These are phyloP conservation scores for Bufo gargarizans DNA, from an alignment of 2,113 vertebrate genomes.

Conservation along the genomic window DNA sequence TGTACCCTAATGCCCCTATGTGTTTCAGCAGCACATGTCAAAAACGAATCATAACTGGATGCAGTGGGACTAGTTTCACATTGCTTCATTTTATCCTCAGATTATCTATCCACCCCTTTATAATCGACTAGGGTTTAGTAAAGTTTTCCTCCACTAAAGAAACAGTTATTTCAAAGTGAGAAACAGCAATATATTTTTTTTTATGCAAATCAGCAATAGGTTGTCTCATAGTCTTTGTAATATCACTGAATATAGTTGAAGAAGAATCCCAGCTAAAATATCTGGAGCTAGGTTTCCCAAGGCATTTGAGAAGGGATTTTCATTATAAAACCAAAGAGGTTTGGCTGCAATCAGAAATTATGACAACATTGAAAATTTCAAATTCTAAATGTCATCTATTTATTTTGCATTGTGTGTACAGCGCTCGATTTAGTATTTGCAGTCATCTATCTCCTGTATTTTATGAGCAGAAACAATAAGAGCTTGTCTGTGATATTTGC, in stretches of 20 bases:
- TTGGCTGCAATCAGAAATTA: not conserved
- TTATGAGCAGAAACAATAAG: conserved; percentile 17
- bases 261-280: not conserved
- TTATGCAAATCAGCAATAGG: not conserved
- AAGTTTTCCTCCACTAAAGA: no score
- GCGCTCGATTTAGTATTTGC: not conserved
- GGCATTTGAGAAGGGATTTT: not conserved
- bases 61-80: no score
- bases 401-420: not conserved
- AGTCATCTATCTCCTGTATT: not conserved
- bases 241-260: not conserved
- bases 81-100: no score
- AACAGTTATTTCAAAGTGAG: no score
- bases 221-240: not conserved
- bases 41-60: no score
- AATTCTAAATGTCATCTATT: not conserved
- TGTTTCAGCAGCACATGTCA: no score
- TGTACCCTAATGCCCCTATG: no score
- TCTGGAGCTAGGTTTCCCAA: not conserved
- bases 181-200: not conserved
- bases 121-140: no score
- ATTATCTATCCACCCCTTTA: no score
- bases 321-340: not conserved
- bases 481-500: conserved; percentile 12
- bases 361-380: not conserved